Base-by-base conservation (phyloP, 35 echinoderm and acorn worm species). In the Ophiothrix spiculata region DNA sequence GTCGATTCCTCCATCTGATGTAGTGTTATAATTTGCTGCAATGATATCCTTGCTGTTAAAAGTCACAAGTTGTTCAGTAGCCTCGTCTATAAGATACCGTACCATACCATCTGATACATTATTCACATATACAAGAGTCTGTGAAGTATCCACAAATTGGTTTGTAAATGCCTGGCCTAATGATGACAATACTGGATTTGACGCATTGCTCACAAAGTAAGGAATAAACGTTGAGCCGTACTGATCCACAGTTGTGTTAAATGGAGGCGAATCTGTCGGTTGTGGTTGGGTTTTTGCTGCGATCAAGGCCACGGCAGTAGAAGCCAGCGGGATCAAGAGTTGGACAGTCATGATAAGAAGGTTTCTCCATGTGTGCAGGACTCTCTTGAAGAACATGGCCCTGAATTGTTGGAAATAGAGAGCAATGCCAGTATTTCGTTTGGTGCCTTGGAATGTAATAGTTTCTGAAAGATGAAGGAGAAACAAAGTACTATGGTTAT, bases 371-470 rank as follows among this genome's bases (percentile, higher is more conserved):
- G 87, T 94, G 78, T 94, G 92, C 16, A 93, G 74, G 38, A 94
- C 79, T 32, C 92, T 80, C 83, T 94, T 99, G 54, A 91, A 33
- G 63, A 94, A 98, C 91, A 98, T 91, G 19, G 91, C 91, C 32
- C 86, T 64, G 86, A 89, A 98, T 78, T 98, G 95, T 81, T 98
- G 95, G 32, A 81, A 85, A 86, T 91, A 98, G 28, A 98, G 83
- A 12, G 35, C 36, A 15, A 88, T 49, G 15, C 89, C 91, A 21
- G 83, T 60, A 80, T 98, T 98, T 15, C 90, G 81, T 21, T 79
- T 86, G 13, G 79, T 10, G 17, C 60, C 60, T 25, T 69, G 17
- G 60, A 15, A 69, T 15, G 60, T 69, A 28, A 69, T n/a, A n/a
- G 17, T 69, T 4, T n/a, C 60, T 69, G 60, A 12, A 69, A 15